phyloP scores from a whole-genome alignment of 2,113 vertebrate species.

The Lethenteron reissneri region DNA sequence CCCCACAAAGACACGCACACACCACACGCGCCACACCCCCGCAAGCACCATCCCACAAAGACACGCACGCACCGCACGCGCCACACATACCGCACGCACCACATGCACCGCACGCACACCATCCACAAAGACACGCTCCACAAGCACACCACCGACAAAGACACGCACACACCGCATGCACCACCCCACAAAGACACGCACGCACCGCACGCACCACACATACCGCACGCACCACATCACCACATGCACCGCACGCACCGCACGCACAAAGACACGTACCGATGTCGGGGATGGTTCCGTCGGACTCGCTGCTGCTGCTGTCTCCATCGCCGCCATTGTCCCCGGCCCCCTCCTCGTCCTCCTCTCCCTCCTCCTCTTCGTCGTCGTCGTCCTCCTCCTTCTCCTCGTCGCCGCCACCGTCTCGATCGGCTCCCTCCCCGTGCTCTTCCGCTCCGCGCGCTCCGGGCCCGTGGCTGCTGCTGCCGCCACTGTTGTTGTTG shows the following conservation, averaged over 20 bases:
- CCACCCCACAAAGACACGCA: conserved; percentile 10
- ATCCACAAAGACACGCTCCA: no score
- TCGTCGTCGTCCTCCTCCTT: conserved; percentile 11
- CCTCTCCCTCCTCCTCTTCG: conserved; percentile 33
- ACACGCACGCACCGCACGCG: no score
- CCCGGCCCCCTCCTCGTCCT: conserved; percentile 32
- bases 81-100: no score
- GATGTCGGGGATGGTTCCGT: conserved; percentile 80
- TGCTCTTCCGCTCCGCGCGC: no score
- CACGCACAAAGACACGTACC: conserved; percentile 21
- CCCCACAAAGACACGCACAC: no score
- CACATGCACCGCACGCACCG: neutral
- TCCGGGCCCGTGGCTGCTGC: no score
- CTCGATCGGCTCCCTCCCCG: no score
- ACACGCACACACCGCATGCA: conserved; percentile 9
- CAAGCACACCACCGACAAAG: neutral
- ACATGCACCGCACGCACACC: no score
- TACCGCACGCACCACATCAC: no score
- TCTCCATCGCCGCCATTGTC: conserved; percentile 12
- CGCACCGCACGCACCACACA: neutral
- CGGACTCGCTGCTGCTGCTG: conserved; percentile 62
- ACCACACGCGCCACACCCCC: no score
- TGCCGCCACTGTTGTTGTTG: no score
- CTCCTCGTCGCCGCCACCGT: neutral
- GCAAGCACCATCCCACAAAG: no score